These are phyloP conservation scores for Paralichthys olivaceus DNA, from an alignment of 2,113 vertebrate species.

Conservation along the genomic window DNA sequence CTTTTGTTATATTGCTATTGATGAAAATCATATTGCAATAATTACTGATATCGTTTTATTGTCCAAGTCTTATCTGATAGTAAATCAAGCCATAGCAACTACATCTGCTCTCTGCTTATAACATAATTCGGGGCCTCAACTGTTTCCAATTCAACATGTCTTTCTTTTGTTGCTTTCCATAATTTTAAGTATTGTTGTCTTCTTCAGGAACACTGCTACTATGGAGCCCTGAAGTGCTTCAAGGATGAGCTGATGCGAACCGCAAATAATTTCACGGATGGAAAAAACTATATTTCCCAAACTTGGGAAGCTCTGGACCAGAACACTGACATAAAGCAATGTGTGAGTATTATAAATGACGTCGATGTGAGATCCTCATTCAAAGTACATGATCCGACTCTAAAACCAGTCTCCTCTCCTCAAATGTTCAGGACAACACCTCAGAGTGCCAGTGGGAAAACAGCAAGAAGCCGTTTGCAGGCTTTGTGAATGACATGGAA, in stretches of 20 bases:
- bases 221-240: fast-evolving
- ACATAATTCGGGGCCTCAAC: too few relatives aligned
- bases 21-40: too few relatives aligned
- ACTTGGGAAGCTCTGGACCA: fast-evolving
- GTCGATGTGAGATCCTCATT: not conserved
- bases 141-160: too few relatives aligned
- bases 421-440: not conserved
- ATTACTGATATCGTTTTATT: too few relatives aligned
- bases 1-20: too few relatives aligned
- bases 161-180: not conserved
- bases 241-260: fast-evolving
- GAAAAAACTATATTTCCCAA: too few relatives aligned
- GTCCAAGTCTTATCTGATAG: too few relatives aligned
- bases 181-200: not conserved
- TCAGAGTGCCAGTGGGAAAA: not conserved
- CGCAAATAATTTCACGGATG: too few relatives aligned
- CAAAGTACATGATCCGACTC: not conserved
- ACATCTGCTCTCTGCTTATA: too few relatives aligned
- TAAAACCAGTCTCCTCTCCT: constrained; percentile 15
- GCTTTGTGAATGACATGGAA: fast-evolving
- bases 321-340: fast-evolving
- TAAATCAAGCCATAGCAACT: too few relatives aligned
- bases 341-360: constrained; percentile 20
- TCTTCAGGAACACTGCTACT: fast-evolving
- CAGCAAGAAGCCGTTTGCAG: fast-evolving